These are phyloP conservation scores for Mythimna vitellina DNA, from an alignment of 2,888 invertebrate species.

Conservation along the genomic window DNA sequence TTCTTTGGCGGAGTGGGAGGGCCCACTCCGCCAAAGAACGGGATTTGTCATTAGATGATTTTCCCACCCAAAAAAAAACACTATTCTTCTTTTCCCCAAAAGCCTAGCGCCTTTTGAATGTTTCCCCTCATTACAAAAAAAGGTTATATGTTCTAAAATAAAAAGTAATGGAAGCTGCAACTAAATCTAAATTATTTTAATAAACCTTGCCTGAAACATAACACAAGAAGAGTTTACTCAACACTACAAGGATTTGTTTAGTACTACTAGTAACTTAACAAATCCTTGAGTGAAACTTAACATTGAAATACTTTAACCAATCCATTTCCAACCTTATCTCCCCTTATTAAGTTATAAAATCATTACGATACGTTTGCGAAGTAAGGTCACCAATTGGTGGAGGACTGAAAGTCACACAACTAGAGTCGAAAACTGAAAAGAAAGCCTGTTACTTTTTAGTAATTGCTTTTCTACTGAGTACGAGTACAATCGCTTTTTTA, in stretches of 20 bases:
- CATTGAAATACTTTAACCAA: neutral
- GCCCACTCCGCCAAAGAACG: no score
- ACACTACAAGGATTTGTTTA: slow-evolving; percentile 15
- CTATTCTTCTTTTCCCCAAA: no score
- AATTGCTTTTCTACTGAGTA: slow-evolving; percentile 34
- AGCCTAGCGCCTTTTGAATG: no score
- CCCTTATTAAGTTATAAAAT: neutral
- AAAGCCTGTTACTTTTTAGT: slow-evolving; percentile 17
- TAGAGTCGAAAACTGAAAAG: slow-evolving; percentile 3
- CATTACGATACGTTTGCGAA: neutral
- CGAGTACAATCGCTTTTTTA: slow-evolving; percentile 6
- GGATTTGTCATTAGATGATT: no score
- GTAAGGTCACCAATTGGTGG: slow-evolving; percentile 21
- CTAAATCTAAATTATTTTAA: neutral
- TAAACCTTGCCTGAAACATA: neutral
- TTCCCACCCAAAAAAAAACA: no score
- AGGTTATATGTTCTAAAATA: neutral
- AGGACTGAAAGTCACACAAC: slow-evolving; percentile 29
- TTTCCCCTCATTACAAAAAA: neutral
- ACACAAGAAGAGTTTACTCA: neutral
- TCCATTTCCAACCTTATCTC: neutral
- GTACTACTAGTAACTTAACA: slow-evolving; percentile 12
- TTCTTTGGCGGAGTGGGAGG: no score
- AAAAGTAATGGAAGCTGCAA: neutral
- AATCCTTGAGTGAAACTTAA: neutral